Percentiles rank a stretch among this genome's conserved stretches.
Conservation (phyloP, 2,113 vertebrate species). For the Tragulus kanchil region DNA sequence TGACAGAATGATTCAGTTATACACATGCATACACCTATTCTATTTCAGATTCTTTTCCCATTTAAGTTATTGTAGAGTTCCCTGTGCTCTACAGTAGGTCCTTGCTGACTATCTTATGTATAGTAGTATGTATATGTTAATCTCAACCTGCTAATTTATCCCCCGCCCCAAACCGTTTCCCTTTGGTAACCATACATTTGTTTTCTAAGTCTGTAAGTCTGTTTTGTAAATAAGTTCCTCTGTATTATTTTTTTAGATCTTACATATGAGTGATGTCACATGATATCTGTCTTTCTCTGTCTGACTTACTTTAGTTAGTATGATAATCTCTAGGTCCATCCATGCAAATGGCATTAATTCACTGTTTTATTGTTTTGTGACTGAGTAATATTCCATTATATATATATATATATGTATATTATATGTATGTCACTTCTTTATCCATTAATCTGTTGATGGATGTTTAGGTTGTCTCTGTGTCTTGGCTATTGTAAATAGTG, state of each 20-base stretch:
- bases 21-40: not conserved
- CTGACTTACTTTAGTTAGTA: not conserved
- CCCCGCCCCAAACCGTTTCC: not conserved
- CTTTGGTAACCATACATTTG: not conserved
- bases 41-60: not conserved
- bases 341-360: not conserved
- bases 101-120: not conserved
- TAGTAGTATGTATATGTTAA: not conserved
- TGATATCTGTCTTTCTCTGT: not conserved
- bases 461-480: not conserved
- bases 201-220: not conserved
- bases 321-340: not conserved
- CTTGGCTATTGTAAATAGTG: not conserved
- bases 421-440: not conserved
- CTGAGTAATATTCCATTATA: not conserved
- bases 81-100: not conserved
- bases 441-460: not conserved
- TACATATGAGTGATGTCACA: not conserved
- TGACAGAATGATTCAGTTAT: not conserved
- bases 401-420: no score
- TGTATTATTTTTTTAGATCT: not conserved
- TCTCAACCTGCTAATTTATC: not conserved
- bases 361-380: not conserved
- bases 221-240: not conserved
- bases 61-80: not conserved